Conservation (phyloP, 2,113 vertebrate genomes). For the Barnardius zonarius region DNA sequence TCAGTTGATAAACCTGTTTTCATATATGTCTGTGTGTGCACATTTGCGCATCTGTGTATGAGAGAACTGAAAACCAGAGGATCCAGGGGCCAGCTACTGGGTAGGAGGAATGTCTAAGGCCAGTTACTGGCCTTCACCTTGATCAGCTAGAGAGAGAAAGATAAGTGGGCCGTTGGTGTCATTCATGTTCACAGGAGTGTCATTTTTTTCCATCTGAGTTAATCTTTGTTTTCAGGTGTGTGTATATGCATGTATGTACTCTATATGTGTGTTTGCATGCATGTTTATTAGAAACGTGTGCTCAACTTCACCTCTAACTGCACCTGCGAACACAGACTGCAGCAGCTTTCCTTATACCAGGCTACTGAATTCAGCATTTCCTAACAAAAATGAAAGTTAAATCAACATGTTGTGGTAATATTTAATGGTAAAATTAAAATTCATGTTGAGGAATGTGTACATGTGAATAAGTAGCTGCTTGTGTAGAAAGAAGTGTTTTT, state of each 20-base stretch:
- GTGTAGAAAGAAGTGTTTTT: accelerated
- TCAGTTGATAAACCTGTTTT: background rate
- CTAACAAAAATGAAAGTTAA: background rate
- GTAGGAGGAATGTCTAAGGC: background rate
- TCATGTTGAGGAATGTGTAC: accelerated
- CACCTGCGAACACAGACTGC: background rate
- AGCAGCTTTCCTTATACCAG: background rate
- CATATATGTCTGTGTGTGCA: accelerated
- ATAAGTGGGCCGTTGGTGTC: background rate
- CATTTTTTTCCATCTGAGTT: background rate
- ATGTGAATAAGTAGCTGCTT: background rate
- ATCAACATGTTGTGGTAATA: background rate
- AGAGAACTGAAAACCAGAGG: background rate
- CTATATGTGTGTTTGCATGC: background rate
- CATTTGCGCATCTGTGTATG: accelerated
- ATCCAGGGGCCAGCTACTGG: background rate
- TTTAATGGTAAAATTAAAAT: background rate
- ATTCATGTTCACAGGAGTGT: accelerated
- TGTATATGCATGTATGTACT: background rate
- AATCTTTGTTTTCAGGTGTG: background rate
- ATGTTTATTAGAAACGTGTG: background rate
- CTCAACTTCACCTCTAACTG: background rate
- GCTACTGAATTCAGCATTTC: background rate
- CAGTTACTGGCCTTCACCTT: background rate
- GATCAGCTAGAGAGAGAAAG: background rate